Conservation (phyloP, 2,888 invertebrate species). For the Aquatica leii region DNA sequence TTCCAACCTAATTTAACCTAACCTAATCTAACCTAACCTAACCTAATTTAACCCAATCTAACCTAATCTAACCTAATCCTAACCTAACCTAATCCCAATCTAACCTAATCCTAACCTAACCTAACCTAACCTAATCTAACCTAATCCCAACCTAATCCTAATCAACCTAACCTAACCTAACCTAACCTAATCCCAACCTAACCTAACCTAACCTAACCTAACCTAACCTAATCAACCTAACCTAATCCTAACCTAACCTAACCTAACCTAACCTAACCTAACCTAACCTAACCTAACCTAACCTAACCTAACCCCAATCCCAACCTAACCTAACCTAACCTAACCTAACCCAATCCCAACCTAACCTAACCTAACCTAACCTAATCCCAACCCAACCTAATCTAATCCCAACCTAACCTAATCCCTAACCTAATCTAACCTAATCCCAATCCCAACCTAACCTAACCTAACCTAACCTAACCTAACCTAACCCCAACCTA, state of each 20-base stretch:
- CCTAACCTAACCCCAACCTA: slow-evolving; percentile 32
- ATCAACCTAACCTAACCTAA: slow-evolving; percentile 40
- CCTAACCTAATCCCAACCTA: slow-evolving; percentile 39
- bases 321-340: slow-evolving; percentile 22
- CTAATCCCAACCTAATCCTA: slow-evolving; percentile 29
- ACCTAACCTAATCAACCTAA: slow-evolving; percentile 40
- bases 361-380: slow-evolving; percentile 29
- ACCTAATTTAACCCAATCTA: slow-evolving; percentile 39
- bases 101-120: slow-evolving; percentile 30
- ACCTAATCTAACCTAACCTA: slow-evolving; percentile 40
- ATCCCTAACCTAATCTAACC: slow-evolving; percentile 21
- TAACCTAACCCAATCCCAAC: slow-evolving; percentile 25
- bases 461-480: slow-evolving; percentile 36
- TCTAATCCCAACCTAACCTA: slow-evolving; percentile 18
- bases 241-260: slow-evolving; percentile 37
- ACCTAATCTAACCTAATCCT: slow-evolving; percentile 36
- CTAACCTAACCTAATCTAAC: slow-evolving; percentile 7
- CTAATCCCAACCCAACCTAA: slow-evolving; percentile 33
- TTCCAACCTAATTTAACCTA: slow-evolving; percentile 26
- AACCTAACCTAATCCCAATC: slow-evolving; percentile 25
- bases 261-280: slow-evolving; percentile 31
- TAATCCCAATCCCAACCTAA: slow-evolving; percentile 30
- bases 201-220: slow-evolving; percentile 37
- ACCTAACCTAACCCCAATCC: slow-evolving; percentile 19
- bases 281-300: slow-evolving; percentile 25